Conservation (phyloP, 2,888 invertebrate species). For the Idaea aversata region DNA sequence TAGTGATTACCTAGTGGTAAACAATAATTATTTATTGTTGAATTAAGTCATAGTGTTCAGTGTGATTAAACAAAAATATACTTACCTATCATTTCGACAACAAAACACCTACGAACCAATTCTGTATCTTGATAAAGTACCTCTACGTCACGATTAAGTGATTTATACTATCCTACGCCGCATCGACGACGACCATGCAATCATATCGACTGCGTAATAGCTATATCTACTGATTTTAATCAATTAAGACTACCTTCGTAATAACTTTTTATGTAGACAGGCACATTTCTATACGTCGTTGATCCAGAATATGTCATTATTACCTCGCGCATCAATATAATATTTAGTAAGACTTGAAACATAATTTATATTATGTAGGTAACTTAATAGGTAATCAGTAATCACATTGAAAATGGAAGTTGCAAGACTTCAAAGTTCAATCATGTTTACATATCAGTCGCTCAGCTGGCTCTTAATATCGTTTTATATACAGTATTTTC, state of each 20-base stretch:
- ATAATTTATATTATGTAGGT: no score
- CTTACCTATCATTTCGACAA: not conserved
- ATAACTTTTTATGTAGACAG: no score
- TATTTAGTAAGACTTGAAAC: no score
- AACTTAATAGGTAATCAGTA: no score
- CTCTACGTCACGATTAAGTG: not conserved
- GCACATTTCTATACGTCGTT: no score
- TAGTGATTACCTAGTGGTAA: not conserved
- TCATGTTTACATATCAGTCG: not conserved
- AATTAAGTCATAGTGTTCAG: not conserved
- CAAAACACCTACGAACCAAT: not conserved
- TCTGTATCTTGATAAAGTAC: not conserved
- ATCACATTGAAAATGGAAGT: no score
- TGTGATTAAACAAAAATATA: not conserved
- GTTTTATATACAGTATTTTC: not conserved
- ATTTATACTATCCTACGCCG: not conserved
- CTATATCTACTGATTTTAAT: no score
- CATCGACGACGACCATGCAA: not conserved
- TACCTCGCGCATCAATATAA: conserved; percentile 5
- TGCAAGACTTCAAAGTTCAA: no score
- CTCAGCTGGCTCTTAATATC: not conserved
- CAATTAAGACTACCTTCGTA: no score
- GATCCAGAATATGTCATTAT: no score
- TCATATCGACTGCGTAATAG: no score
- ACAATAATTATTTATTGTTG: not conserved